These are phyloP conservation scores for Falco peregrinus DNA, from an alignment of 2,797 vertebrate genomes.

Conservation along the genomic window DNA sequence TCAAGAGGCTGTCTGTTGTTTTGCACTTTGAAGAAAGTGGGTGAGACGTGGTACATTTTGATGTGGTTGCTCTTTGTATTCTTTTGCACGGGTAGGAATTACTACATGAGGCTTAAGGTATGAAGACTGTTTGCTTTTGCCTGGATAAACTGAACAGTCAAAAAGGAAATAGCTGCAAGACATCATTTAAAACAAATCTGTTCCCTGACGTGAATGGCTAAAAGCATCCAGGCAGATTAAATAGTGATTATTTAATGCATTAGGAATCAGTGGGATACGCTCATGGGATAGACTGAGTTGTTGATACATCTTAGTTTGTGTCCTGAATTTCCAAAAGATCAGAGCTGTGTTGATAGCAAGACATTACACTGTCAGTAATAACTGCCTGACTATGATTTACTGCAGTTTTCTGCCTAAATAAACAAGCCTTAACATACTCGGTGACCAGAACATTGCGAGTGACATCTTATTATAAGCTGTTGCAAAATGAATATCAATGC, in stretches of 20 bases:
- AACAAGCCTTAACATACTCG: background rate
- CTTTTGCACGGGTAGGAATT: background rate
- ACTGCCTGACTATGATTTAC: background rate
- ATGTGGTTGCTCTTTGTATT: background rate
- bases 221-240: background rate
- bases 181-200: background rate
- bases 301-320: background rate
- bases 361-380: background rate
- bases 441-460: background rate
- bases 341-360: background rate
- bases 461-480: background rate
- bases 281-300: background rate
- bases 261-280: background rate
- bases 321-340: conserved; percentile 3
- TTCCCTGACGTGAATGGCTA: background rate
- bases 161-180: background rate
- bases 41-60: background rate
- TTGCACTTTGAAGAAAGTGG: background rate
- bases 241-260: background rate
- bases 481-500: background rate
- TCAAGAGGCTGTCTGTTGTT: background rate
- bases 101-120: background rate
- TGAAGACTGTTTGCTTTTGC: background rate
- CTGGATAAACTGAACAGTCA: background rate
- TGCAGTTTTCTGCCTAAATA: background rate